Conservation (phyloP, 92 coral and sea anemone genomes). For the Palythoa grandiflora region DNA sequence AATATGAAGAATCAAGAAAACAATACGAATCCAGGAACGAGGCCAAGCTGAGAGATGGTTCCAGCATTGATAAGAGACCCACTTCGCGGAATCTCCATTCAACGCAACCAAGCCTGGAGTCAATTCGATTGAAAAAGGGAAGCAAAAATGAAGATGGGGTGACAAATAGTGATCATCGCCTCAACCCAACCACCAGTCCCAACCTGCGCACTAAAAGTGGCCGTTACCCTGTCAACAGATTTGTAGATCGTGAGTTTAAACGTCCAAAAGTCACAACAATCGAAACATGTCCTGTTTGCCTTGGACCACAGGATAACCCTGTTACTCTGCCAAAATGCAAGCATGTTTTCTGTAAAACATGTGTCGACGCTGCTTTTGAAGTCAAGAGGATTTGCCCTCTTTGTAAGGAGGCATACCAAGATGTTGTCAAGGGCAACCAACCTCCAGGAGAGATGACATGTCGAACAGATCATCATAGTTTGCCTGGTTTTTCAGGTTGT, state of each 20-base stretch:
- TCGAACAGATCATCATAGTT: constrained; percentile 47
- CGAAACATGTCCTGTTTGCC: constrained; percentile 66
- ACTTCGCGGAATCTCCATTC: not conserved
- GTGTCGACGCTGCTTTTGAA: constrained; percentile 51
- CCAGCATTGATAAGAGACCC: not conserved
- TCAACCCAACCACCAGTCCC: not conserved
- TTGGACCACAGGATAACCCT: constrained; percentile 48
- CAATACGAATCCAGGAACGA: not conserved
- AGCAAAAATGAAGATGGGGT: not conserved
- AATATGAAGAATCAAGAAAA: not conserved
- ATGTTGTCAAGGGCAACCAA: constrained; percentile 19
- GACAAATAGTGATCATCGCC: not conserved
- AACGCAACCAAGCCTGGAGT: not conserved
- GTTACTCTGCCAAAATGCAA: constrained; percentile 70
- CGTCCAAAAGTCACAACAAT: not conserved
- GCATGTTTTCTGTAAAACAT: constrained; percentile 73
- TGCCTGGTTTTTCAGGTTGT: constrained; percentile 63
- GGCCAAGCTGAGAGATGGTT: not conserved
- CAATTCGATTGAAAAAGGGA: not conserved
- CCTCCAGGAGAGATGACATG: constrained; percentile 64
- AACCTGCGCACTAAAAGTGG: not conserved
- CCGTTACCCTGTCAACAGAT: not conserved
- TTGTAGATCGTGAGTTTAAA: not conserved
- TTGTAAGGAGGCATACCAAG: constrained; percentile 55
- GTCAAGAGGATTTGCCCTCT: constrained; percentile 53